phyloP scores from a whole-genome alignment of 1,140 invertebrate genomes.

The Bombyx mori region DNA sequence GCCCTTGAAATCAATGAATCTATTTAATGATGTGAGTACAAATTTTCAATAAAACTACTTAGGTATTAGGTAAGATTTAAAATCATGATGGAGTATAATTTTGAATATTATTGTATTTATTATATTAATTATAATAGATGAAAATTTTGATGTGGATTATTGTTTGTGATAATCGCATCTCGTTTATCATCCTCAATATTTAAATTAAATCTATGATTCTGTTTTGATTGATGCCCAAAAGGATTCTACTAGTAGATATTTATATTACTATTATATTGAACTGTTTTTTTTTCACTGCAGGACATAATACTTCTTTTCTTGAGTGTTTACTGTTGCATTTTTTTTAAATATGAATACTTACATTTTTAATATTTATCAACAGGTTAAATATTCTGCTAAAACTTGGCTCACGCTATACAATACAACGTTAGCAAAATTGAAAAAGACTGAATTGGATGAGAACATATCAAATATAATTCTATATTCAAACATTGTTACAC shows the following conservation, averaged over 20 bases:
- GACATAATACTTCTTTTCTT: background rate
- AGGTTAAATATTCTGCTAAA: constrained; percentile 22
- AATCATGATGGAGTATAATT: too few relatives aligned
- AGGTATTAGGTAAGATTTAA: background rate
- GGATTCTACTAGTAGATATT: too few relatives aligned
- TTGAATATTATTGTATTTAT: too few relatives aligned
- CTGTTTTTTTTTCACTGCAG: too few relatives aligned
- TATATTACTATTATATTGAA: too few relatives aligned
- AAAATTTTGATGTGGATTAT: too few relatives aligned
- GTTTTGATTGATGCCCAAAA: too few relatives aligned
- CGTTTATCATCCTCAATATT: too few relatives aligned
- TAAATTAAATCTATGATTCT: too few relatives aligned
- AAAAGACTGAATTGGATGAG: constrained; percentile 14
- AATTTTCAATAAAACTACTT: constrained; percentile 9
- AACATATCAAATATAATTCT: constrained; percentile 19
- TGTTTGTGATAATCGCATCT: too few relatives aligned
- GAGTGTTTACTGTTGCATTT: constrained; percentile 3
- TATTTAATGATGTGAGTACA: constrained; percentile 32
- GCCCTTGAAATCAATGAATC: constrained; percentile 26
- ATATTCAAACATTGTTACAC: constrained; percentile 1
- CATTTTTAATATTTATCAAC: constrained; percentile 1
- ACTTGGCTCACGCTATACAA: constrained; percentile 32
- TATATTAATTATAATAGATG: too few relatives aligned
- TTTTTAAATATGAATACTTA: too few relatives aligned
- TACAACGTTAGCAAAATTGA: constrained; percentile 12